These are phyloP conservation scores for Tetrax tetrax DNA, from an alignment of 2,113 vertebrate species.

Conservation along the genomic window DNA sequence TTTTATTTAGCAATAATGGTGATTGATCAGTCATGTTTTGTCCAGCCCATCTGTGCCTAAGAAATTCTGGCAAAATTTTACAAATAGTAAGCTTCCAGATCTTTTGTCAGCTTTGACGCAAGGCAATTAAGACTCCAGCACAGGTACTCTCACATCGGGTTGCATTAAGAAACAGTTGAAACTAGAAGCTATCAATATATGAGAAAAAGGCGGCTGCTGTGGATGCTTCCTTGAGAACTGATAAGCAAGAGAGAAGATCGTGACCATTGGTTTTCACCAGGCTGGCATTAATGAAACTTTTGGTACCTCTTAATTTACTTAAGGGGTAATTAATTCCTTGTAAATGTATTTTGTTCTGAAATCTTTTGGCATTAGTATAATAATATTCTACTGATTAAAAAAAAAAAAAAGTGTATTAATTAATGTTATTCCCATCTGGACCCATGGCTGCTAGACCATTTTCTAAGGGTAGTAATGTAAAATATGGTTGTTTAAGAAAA, in stretches of 20 bases:
- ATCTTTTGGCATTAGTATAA: constrained; percentile 4
- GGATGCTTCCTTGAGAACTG: not conserved
- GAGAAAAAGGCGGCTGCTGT: not conserved
- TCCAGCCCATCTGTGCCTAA: not conserved
- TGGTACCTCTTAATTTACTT: not conserved
- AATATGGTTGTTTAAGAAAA: not conserved
- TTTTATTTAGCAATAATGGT: not conserved
- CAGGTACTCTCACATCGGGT: not conserved
- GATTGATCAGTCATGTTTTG: not conserved
- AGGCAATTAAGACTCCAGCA: not conserved
- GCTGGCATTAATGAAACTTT: not conserved
- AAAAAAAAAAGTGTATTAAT: not conserved
- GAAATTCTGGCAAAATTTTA: not conserved
- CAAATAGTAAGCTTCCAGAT: not conserved
- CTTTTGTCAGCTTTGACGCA: not conserved
- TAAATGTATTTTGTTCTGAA: constrained; percentile 1
- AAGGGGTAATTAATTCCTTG: constrained; percentile 2
- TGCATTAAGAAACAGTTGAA: not conserved
- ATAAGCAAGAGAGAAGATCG: not conserved
- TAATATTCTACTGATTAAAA: constrained; percentile 1
- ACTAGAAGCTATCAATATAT: not conserved
- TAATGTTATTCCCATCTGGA: constrained; percentile 14
- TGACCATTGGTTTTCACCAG: not conserved
- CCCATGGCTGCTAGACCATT: not conserved
- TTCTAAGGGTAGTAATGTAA: not conserved